Evolutionary conservation across 2,113 vertebrate species (phyloP).

Genomic region (Petroica traversi): DNA sequence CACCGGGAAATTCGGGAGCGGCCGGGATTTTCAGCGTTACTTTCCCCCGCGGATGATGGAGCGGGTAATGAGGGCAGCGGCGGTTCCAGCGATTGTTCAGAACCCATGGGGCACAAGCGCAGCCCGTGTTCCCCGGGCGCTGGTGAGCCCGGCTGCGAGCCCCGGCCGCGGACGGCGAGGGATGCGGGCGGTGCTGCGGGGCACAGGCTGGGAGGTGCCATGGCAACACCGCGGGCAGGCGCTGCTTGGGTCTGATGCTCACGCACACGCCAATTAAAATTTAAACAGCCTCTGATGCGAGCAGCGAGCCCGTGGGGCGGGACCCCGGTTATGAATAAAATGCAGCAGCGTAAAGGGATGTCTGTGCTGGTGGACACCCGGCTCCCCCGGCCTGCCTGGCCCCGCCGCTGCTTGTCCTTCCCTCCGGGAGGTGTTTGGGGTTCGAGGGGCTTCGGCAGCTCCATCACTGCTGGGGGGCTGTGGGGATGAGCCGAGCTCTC

Average conservation of each 20-base stretch:
- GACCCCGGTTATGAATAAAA: neutral
- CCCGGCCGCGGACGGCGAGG: neutral
- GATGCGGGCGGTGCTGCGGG: neutral
- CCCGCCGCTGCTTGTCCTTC: accelerated
- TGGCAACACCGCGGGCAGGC: conserved; percentile 14
- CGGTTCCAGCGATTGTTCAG: neutral
- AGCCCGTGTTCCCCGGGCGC: accelerated
- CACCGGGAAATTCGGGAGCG: neutral
- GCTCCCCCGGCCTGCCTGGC: neutral
- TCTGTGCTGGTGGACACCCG: neutral
- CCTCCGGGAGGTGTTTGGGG: neutral
- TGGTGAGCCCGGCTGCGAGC: neutral
- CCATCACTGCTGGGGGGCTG: too few species aligned
- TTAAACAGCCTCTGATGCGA: neutral
- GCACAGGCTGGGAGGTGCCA: conserved; percentile 7
- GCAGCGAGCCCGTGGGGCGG: neutral
- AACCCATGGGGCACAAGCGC: neutral
- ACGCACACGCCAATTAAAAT: neutral
- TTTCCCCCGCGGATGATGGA: neutral
- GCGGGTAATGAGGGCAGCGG: neutral
- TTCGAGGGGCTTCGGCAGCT: neutral
- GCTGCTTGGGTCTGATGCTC: neutral
- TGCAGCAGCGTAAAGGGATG: neutral
- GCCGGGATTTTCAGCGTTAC: accelerated
- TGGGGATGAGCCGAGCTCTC: neutral